Base-by-base conservation (phyloP, 2,888 invertebrate species). In the Mythimna ferrago region DNA sequence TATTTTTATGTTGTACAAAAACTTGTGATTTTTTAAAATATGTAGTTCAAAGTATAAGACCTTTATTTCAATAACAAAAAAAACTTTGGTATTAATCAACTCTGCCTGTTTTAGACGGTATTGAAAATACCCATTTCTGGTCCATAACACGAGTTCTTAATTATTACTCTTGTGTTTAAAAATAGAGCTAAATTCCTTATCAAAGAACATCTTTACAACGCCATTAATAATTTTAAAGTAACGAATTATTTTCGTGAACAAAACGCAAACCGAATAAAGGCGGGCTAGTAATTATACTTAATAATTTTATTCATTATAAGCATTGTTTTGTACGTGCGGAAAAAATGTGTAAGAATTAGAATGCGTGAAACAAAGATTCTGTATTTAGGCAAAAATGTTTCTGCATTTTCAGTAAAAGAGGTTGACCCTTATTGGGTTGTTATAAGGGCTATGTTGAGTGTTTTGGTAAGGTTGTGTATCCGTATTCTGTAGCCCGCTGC, bases 241-340 rank as follows among this genome's bases (percentile, higher is more conserved):
- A 87, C 66, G 69, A 80, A 87, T 85, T 83, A 83, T 83, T 76
- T 86, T 87, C 62, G 64, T 82, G 81, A 80, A 92, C 92, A 92
- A 92, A 93, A 92, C 89, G 89, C 82, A 86, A 89, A 89, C 86
- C 82, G 83, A 91, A 91, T 89, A 90, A 90, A 82, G 76, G 84
- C 74, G 71, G 81, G 82, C 80, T 87, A 85, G 87, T 91, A 91
- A 92, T 92, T 91, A 88, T 83, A 87, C 88, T 89, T 88, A 89
- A 56, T 91, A 88, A 90, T 79, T 80, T 82, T 84, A 82, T 91
- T 92, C 90, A 92, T 92, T 91, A 91, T 86, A 85, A 89, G 86
- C 90, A 92, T 92, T 92, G 90, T 93, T 92, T 90, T 87, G 89
- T 90, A 88, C 90, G 89, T 90, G 88, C 85, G 89, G 89, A 92